Evolutionary conservation across 2,797 vertebrate species (phyloP).

Genomic region (Setipinna tenuifilis): DNA sequence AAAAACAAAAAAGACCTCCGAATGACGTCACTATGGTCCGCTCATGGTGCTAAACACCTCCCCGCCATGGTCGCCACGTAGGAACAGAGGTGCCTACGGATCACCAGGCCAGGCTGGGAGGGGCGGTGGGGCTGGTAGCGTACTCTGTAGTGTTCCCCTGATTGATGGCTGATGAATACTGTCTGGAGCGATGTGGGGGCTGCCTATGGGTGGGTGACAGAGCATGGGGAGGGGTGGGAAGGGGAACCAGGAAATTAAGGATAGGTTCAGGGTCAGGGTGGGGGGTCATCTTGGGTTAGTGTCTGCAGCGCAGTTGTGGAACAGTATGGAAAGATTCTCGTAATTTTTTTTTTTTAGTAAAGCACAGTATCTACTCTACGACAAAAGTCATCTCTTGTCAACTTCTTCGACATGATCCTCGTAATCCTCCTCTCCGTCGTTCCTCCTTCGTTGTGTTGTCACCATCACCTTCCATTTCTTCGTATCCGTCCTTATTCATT

Average conservation of each 20-base stretch:
- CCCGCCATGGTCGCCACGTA: not conserved
- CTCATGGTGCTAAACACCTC: not conserved
- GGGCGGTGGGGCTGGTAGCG: constrained; percentile 19
- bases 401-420: constrained; percentile 47
- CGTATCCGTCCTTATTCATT: not conserved
- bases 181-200: constrained; percentile 33
- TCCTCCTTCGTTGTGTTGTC: constrained; percentile 34
- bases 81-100: not conserved
- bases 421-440: constrained; percentile 26
- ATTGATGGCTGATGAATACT: constrained; percentile 50
- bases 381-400: constrained; percentile 41
- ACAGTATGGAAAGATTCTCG: constrained; percentile 60
- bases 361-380: constrained; percentile 56
- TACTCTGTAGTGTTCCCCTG: constrained; percentile 48
- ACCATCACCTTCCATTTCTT: not conserved
- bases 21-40: not conserved
- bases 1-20: not conserved
- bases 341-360: constrained; percentile 45
- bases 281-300: constrained; percentile 40
- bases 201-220: constrained; percentile 31
- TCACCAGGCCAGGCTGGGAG: constrained; percentile 25
- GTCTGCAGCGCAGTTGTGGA: constrained; percentile 64
- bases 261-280: constrained; percentile 5
- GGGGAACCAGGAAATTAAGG: not conserved
- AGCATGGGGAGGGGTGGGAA: not conserved